Evolutionary conservation across 2,888 invertebrate genomes (phyloP).

Genomic region (Lathronympha strigana): DNA sequence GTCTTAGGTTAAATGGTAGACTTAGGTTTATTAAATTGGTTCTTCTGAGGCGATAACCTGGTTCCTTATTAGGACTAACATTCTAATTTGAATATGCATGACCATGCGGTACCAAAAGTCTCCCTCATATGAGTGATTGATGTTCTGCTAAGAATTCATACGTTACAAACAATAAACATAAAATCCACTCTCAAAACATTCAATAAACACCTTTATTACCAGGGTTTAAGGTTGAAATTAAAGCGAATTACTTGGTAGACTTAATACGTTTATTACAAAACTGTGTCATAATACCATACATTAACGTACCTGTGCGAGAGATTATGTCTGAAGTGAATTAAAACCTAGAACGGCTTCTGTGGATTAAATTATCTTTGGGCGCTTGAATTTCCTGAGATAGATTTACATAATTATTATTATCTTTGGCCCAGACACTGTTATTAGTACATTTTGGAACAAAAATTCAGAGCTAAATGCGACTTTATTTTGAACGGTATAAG

Average conservation of each 20-base stretch:
- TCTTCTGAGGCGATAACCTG: not conserved
- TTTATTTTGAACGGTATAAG: not conserved
- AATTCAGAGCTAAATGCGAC: not conserved
- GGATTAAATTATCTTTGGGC: not conserved
- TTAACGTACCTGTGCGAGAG: conserved; percentile 20
- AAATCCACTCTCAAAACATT: not conserved
- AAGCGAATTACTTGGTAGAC: not conserved
- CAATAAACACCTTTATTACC: not conserved
- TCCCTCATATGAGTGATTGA: conserved; percentile 37
- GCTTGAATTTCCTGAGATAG: not conserved
- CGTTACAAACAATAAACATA: not conserved
- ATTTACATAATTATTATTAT: conserved; percentile 8
- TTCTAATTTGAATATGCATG: conserved; percentile 36
- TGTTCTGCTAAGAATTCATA: conserved; percentile 30
- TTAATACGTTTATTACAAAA: not conserved
- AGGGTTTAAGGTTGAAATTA: not conserved
- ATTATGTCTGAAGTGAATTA: conserved; percentile 20
- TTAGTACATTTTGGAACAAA: not conserved
- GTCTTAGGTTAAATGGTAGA: no score
- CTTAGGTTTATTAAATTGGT: not conserved
- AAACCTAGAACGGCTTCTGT: not conserved
- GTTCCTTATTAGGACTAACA: not conserved
- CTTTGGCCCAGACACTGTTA: not conserved
- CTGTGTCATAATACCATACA: conserved; percentile 13
- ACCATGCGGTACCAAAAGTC: conserved; percentile 29